phyloP scores from a whole-genome alignment of 1,140 invertebrate species.

The Drosophila miranda region DNA sequence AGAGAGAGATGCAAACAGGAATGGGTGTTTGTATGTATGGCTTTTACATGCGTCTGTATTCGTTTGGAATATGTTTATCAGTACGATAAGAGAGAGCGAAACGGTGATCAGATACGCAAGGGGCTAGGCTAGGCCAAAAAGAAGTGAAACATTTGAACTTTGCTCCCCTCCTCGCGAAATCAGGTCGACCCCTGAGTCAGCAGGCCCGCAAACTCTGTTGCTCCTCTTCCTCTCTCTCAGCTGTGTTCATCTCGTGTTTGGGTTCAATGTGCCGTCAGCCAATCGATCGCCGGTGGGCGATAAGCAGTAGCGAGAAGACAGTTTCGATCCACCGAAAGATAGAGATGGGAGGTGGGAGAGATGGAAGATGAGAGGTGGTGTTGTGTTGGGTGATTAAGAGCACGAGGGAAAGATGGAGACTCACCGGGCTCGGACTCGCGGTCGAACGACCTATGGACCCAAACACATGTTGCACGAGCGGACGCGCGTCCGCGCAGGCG shows the following conservation, averaged over 20 bases:
- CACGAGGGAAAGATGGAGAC: neutral
- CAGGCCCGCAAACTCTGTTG: neutral
- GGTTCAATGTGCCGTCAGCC: constrained; percentile 34
- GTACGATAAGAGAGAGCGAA: neutral
- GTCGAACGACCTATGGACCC: constrained; percentile 68
- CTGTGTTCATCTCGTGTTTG: constrained; percentile 21
- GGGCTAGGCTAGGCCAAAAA: constrained; percentile 1
- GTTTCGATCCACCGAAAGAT: neutral
- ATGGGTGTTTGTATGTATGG: too few relatives aligned
- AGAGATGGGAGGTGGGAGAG: neutral
- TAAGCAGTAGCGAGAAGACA: constrained; percentile 21
- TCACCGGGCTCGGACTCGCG: neutral
- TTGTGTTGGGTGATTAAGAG: neutral
- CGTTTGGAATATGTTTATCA: constrained; percentile 2
- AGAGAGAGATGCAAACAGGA: too few relatives aligned
- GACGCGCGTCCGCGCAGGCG: neutral
- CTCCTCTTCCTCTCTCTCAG: too few relatives aligned
- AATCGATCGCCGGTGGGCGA: constrained; percentile 25
- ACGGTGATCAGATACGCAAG: too few relatives aligned
- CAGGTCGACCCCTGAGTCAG: constrained; percentile 27
- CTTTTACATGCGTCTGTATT: too few relatives aligned
- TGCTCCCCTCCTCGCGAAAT: neutral
- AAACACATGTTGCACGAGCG: constrained; percentile 61
- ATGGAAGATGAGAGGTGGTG: too few relatives aligned
- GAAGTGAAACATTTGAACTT: constrained; percentile 15